Evolutionary conservation across 2,113 vertebrate genomes (phyloP).

Genomic region (Pachypanchax playfairii): DNA sequence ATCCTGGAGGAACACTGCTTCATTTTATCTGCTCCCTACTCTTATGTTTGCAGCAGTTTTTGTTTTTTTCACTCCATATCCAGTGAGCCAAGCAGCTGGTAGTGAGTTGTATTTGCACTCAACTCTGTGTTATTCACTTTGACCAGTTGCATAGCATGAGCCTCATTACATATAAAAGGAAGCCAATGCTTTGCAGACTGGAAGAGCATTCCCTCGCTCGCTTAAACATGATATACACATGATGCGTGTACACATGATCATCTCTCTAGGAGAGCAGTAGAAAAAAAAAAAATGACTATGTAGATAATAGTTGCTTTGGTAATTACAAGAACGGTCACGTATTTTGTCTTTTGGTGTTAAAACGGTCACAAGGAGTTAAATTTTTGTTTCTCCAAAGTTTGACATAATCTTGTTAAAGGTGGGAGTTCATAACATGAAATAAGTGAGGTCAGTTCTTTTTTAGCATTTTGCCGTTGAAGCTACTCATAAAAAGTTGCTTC

Average conservation of each 20-base stretch:
- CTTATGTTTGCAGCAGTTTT: slow-evolving; percentile 26
- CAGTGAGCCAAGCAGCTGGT: slow-evolving; percentile 32
- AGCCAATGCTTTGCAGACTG: slow-evolving; percentile 40
- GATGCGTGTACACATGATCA: not conserved
- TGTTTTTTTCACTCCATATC: slow-evolving; percentile 27
- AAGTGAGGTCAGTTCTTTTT: slow-evolving; percentile 30
- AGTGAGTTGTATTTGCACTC: slow-evolving; percentile 36
- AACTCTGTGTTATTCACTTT: slow-evolving; percentile 35
- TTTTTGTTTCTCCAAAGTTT: slow-evolving; percentile 9
- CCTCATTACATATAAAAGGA: slow-evolving; percentile 40
- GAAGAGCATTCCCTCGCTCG: slow-evolving; percentile 29
- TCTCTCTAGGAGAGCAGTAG: too few relatives aligned
- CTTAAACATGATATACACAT: slow-evolving; percentile 32
- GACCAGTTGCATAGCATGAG: slow-evolving; percentile 25
- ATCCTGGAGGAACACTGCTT: not conserved
- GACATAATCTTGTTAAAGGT: slow-evolving; percentile 39
- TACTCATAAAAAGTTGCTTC: slow-evolving; percentile 31
- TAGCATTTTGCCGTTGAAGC: slow-evolving; percentile 21
- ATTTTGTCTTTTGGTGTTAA: slow-evolving; percentile 14
- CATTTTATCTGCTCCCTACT: slow-evolving; percentile 26
- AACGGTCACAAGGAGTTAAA: not conserved
- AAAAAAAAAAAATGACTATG: slow-evolving; percentile 7
- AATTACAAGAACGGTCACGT: slow-evolving; percentile 12
- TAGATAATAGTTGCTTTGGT: slow-evolving; percentile 29
- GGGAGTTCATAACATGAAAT: slow-evolving; percentile 47